These are phyloP conservation scores for Leucopsar rothschildi DNA, from an alignment of 2,113 vertebrate species.

Conservation along the genomic window DNA sequence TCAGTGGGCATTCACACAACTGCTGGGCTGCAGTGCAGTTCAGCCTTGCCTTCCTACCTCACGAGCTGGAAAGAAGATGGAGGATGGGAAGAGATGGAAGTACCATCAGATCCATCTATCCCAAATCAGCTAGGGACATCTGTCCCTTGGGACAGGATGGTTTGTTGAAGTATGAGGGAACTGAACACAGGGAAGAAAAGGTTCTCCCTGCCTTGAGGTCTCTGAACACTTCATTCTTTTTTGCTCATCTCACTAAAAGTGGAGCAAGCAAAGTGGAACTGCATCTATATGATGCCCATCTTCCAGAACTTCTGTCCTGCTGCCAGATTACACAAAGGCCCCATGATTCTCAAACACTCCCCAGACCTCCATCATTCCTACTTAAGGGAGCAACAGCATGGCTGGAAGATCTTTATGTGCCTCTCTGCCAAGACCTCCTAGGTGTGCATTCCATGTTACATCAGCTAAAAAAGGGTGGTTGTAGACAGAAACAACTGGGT, in stretches of 20 bases:
- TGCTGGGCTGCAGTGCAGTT: not conserved
- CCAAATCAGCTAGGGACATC: not conserved
- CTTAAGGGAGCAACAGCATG: not conserved
- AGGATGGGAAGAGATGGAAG: not conserved
- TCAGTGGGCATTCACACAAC: not conserved
- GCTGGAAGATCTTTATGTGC: not conserved
- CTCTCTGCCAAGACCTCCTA: not conserved
- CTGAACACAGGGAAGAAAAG: not conserved
- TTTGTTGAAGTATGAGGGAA: not conserved
- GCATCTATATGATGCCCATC: fast-evolving
- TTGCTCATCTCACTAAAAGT: not conserved
- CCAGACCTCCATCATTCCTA: not conserved
- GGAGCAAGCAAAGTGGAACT: not conserved
- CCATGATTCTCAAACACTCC: not conserved
- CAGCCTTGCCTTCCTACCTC: not conserved
- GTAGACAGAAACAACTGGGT: not conserved
- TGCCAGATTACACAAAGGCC: not conserved
- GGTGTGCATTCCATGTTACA: not conserved
- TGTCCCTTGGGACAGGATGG: not conserved
- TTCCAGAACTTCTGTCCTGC: not conserved
- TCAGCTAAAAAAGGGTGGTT: not conserved
- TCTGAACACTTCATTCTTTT: not conserved
- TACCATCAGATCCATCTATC: not conserved
- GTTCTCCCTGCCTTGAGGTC: not conserved
- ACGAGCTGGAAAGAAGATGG: not conserved